Conservation (phyloP, 2,888 invertebrate genomes). For the Heterodera filipjevi region DNA sequence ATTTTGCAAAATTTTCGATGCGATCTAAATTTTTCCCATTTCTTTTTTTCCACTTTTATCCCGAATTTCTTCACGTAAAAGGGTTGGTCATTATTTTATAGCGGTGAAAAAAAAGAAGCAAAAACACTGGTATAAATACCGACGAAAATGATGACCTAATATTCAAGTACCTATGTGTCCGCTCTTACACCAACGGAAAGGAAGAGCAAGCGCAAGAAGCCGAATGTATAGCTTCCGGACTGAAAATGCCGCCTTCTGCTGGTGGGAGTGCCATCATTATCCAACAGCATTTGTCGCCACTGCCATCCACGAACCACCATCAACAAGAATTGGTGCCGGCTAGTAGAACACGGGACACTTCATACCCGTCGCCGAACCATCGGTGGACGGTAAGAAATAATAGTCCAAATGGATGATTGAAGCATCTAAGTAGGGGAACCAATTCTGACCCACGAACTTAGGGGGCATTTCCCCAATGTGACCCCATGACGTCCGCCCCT, state of each 20-base stretch:
- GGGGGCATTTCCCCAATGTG: too few species aligned
- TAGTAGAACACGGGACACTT: background rate
- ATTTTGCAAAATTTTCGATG: too few species aligned
- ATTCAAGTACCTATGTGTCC: conserved; percentile 30
- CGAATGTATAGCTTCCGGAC: conserved; percentile 43
- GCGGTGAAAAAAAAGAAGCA: too few species aligned
- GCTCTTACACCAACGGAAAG: conserved; percentile 39
- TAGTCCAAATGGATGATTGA: too few species aligned
- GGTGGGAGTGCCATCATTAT: background rate
- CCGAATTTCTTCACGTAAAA: too few species aligned
- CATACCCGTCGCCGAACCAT: background rate
- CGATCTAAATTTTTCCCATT: too few species aligned
- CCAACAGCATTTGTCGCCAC: conserved; percentile 17
- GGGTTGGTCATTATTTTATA: too few species aligned
- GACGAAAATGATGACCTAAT: background rate
- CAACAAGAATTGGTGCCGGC: conserved; percentile 4
- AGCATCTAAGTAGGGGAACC: too few species aligned
- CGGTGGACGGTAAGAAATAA: background rate
- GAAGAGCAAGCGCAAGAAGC: conserved; percentile 49
- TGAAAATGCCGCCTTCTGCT: conserved; percentile 22
- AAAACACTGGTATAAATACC: background rate
- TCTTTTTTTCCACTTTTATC: too few species aligned
- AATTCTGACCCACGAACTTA: too few species aligned
- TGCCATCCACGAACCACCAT: conserved; percentile 51
- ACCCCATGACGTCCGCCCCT: too few species aligned